A percentile compares a stretch with the other conserved stretches of the same genome.
phyloP scores from a whole-genome alignment of 2,888 invertebrate genomes.

The Dinocampus coccinellae region DNA sequence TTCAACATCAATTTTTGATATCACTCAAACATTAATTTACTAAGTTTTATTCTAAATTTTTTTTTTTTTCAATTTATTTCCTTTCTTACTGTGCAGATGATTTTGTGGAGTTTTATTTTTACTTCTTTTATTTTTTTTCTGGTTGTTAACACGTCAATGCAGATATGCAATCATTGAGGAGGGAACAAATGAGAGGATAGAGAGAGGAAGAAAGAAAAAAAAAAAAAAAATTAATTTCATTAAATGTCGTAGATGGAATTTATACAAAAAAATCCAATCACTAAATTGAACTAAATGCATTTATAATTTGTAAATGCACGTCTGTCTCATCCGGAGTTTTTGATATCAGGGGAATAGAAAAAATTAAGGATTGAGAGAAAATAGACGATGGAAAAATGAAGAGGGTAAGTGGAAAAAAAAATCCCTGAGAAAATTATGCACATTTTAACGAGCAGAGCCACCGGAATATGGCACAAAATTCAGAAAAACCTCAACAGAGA shows the following conservation, averaged over 20 bases:
- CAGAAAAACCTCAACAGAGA: conserved; percentile 13
- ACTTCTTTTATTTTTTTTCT: no score
- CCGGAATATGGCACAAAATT: conserved; percentile 34
- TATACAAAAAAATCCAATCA: conserved; percentile 28
- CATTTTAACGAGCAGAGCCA: conserved; percentile 36
- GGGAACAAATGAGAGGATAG: background rate
- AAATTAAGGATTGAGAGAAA: conserved; percentile 4
- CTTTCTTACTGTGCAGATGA: no score
- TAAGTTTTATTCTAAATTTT: background rate
- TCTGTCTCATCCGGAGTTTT: conserved; percentile 12
- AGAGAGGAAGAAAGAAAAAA: no score
- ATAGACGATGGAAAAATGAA: background rate
- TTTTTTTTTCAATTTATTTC: no score
- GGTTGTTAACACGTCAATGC: no score
- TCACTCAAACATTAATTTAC: background rate
- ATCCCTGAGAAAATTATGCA: conserved; percentile 28
- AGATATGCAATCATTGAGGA: no score
- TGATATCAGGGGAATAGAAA: conserved; percentile 15
- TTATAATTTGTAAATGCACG: conserved; percentile 21
- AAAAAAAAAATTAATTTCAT: background rate
- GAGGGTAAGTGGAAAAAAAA: background rate
- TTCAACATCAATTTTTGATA: conserved; percentile 4
- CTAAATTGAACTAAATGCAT: conserved; percentile 11
- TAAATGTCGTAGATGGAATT: background rate
- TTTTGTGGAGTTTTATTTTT: background rate